Percentiles rank a stretch among this genome's conserved stretches.
phyloP scores from a whole-genome alignment of 2,113 vertebrate genomes.

The Bettongia penicillata region DNA sequence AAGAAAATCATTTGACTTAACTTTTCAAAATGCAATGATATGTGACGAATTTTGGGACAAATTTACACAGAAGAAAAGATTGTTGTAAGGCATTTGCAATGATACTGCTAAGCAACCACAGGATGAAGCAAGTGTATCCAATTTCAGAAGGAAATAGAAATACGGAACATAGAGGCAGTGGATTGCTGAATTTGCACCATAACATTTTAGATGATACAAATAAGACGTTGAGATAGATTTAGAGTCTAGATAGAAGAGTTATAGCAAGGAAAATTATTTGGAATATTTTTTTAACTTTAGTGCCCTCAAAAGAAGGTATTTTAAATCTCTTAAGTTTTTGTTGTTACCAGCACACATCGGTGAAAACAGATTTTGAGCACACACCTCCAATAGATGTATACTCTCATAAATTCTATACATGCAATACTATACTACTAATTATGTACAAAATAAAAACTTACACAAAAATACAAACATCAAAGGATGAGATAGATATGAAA shows the following conservation, averaged over 20 bases:
- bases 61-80: constrained; percentile 1
- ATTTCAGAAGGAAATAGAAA: not conserved
- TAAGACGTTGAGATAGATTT: not conserved
- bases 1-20: constrained; percentile 50
- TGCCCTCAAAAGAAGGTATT: not conserved
- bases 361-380: too few relatives aligned
- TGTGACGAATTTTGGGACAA: constrained; percentile 48
- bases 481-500: not conserved
- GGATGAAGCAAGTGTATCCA: not conserved
- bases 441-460: not conserved
- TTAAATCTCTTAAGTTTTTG: not conserved
- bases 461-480: not conserved
- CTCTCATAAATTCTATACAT: not conserved
- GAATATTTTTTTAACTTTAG: not conserved
- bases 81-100: constrained; percentile 25
- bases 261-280: not conserved
- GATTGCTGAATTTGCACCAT: not conserved
- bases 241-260: not conserved
- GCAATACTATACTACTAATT: not conserved
- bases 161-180: not conserved
- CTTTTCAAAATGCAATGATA: constrained; percentile 27
- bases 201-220: not conserved
- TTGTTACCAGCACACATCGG: too few relatives aligned
- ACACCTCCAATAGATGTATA: too few relatives aligned
- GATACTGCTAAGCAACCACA: constrained; percentile 1